These are phyloP conservation scores for Alloscopus bannaensis DNA, from an alignment of 2,888 invertebrate genomes.

Conservation along the genomic window DNA sequence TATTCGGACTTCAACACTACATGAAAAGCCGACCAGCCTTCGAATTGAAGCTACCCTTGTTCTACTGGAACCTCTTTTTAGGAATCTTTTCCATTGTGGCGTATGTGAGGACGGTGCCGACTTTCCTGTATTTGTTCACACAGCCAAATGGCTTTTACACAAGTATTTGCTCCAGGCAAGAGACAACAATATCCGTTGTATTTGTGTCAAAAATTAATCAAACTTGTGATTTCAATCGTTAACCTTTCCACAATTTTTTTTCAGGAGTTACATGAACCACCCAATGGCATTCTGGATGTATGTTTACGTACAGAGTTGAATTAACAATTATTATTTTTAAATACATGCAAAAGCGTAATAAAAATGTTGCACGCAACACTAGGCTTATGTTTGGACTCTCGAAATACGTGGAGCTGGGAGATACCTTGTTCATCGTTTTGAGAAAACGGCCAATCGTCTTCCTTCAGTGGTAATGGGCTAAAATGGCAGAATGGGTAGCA, in stretches of 20 bases:
- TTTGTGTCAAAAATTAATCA: too few species aligned
- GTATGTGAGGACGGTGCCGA: constrained; percentile 65
- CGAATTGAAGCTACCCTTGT: constrained; percentile 61
- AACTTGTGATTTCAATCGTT: too few species aligned
- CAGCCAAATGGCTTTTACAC: constrained; percentile 70
- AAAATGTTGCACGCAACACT: constrained; percentile 28
- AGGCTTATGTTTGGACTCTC: constrained; percentile 64
- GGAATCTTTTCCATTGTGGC: constrained; percentile 64
- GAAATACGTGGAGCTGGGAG: constrained; percentile 62
- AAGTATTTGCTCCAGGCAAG: constrained; percentile 70
- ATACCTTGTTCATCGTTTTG: constrained; percentile 61
- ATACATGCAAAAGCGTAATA: background rate
- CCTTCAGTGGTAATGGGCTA: constrained; percentile 55
- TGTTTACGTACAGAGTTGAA: too few species aligned
- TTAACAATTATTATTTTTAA: background rate
- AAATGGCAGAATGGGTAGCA: too few species aligned
- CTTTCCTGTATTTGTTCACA: constrained; percentile 65
- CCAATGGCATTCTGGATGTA: too few species aligned
- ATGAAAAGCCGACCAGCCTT: constrained; percentile 67
- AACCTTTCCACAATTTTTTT: too few species aligned
- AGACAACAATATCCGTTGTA: background rate
- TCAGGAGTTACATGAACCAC: too few species aligned
- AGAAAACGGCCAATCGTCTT: constrained; percentile 56
- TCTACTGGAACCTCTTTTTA: constrained; percentile 64
- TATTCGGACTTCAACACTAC: constrained; percentile 65